phyloP scores from a whole-genome alignment of 2,797 vertebrate genomes.

The Myotis myotis region DNA sequence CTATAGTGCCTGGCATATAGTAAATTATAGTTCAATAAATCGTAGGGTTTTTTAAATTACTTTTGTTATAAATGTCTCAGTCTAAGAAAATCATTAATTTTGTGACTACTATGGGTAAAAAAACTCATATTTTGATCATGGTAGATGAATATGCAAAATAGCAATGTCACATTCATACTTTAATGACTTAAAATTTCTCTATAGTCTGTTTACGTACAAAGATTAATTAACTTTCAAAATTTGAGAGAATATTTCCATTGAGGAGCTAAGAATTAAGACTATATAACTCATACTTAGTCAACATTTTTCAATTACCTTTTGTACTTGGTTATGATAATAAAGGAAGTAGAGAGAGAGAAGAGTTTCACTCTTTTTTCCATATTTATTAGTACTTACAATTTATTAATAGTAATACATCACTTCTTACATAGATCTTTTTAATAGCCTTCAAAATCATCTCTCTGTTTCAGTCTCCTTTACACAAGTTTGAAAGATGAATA shows the following conservation, averaged over 20 bases:
- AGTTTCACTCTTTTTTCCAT: not conserved
- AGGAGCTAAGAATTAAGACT: not conserved
- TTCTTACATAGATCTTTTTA: not conserved
- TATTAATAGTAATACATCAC: not conserved
- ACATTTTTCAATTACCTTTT: not conserved
- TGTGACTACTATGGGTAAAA: not conserved
- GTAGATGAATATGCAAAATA: not conserved
- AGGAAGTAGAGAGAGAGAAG: not conserved
- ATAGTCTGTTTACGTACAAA: not conserved
- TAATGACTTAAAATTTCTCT: slow-evolving; percentile 17
- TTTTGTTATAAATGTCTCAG: slow-evolving; percentile 1
- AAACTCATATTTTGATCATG: not conserved
- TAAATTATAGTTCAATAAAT: not conserved
- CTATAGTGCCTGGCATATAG: not conserved
- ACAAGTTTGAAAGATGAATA: too few species aligned
- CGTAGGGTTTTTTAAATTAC: not conserved
- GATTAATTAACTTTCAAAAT: slow-evolving; percentile 8
- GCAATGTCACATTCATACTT: not conserved
- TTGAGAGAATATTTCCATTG: not conserved
- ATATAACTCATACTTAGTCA: not conserved
- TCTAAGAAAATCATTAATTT: slow-evolving; percentile 2
- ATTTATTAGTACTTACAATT: not conserved
- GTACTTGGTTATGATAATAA: not conserved
- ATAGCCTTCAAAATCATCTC: too few species aligned
- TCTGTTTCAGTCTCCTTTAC: too few species aligned